Evolutionary conservation across 2,888 invertebrate species (phyloP), one percentile per base, ranked within the genome.

Genomic region (Aphidoletes aphidimyza): DNA sequence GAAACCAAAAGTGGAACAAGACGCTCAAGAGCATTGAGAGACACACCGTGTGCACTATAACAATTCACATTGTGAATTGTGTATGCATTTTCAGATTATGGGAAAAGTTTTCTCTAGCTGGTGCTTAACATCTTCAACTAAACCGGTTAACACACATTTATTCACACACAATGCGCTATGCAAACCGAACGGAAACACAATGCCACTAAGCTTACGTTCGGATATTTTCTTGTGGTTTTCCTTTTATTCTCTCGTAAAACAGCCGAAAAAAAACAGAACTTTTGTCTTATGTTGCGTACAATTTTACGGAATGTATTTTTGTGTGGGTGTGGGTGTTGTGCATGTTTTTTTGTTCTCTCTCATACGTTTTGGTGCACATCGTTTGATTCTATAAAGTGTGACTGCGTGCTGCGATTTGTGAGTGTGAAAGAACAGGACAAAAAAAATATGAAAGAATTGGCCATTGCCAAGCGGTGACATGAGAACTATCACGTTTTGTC

Each of bases 401-500:
- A 11, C 69, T 69, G 69, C 69, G 69, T 69, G 69, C 69, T 30
- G 69, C 69, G 69, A 69, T 69, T 69, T 69, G 30, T 11, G 11
- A 30, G 69, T 30, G 14, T 69, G 69, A 69, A 81, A 81, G 1
- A n/a, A 81, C 14, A 36, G 59, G 26, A 59, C 22, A 39, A 59
- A 22, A 30, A 22, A 59, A 22, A 59, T 22, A 22, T 6, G 26
- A 37, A 17, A 37, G n/a, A 81, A 81, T 36, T 37, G 81, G n/a
- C 81, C n/a, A 37, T 81, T n/a, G 5, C n/a, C n/a, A 37, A n/a
- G 19, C 37, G 81, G 37, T 81, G 81, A 81, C 81, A 81, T 81
- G 37, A 81, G n/a, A 81, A 81, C 81, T 81, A 81, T 81, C 81
- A 81, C 81, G 81, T 81, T 81, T 81, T 81, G n/a, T 81, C 81